Base-by-base conservation (phyloP, 35 echinoderm and acorn worm genomes). In the Stichopus chloronotus region DNA sequence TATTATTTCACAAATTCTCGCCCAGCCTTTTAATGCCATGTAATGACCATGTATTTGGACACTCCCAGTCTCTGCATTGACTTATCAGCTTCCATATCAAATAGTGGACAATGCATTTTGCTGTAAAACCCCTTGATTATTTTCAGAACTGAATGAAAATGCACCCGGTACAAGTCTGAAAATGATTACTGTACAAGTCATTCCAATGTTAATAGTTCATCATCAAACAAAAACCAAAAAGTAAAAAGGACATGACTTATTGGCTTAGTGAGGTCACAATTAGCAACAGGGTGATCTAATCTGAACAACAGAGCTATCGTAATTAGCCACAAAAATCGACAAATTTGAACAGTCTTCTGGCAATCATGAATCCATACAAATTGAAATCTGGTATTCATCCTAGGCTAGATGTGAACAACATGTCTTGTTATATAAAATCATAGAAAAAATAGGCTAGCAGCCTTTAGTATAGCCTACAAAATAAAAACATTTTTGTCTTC, bases 31-130 rank as follows among this genome's bases (percentile, higher is more conserved):
- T n/a, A n/a, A 74, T 74, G 69, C n/a, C n/a, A n/a, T n/a, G n/a
- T 74, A 74, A 74, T 74, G 69, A 74, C 8, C 69, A 74, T 74
- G 23, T 74, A 74, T 74, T 74, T 74, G 69, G 69, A 74, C 69
- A 74, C 69, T 74, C 69, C 69, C 69, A 74, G 4, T 19, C 23
- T 22, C 23, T 22, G 14, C 16, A 14, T 3, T 74, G 16, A 19
- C 69, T 19, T 74, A 4, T n/a, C n/a, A 10, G 69, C 16, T 8
- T 74, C 69, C 69, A 74, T 74, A 74, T 74, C 14, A 74, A 74
- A 74, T 74, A 74, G 9, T 74, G 4, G 23, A 74, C 69, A 74
- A 4, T 74, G 4, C 69, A 74, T 74, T 14, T 74, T 74, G 69
- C 69, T 19, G 14, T 74, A 3, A 74, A 10, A 74, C 23, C 69